A percentile compares a stretch with the other conserved stretches of the same genome.
Evolutionary conservation across 2,888 invertebrate species (phyloP).

Genomic region (Drosophila subsilvestris): DNA sequence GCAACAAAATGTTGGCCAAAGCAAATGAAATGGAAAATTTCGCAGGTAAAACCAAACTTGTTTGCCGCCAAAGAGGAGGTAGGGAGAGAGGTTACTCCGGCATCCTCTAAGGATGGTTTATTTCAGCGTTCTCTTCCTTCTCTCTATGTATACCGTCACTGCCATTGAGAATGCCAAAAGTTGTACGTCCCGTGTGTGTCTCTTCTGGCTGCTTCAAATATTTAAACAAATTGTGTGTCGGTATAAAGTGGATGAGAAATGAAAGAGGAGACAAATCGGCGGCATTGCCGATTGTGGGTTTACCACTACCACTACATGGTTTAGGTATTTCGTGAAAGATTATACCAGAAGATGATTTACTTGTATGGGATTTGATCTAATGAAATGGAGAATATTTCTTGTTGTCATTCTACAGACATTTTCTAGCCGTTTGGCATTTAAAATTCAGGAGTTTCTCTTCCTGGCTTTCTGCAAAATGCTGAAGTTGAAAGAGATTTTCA

Average conservation of each 20-base stretch:
- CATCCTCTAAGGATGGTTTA: neutral
- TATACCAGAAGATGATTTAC: neutral
- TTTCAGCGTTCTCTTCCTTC: neutral
- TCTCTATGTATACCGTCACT: too few relatives aligned
- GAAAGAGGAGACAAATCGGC: slow-evolving; percentile 23
- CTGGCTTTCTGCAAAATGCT: neutral
- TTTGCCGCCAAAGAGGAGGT: neutral
- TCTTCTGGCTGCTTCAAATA: slow-evolving; percentile 15
- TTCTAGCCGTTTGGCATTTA: too few relatives aligned
- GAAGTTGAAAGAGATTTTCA: neutral
- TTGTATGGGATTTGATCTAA: too few relatives aligned
- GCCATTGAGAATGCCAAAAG: slow-evolving; percentile 9
- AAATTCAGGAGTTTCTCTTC: neutral
- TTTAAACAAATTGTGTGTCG: slow-evolving; percentile 54
- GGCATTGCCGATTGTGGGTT: neutral
- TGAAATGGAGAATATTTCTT: too few relatives aligned
- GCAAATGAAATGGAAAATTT: slow-evolving; percentile 34
- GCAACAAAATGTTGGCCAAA: slow-evolving; percentile 25
- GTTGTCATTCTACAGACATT: neutral
- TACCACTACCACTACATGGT: neutral
- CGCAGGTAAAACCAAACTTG: slow-evolving; percentile 12
- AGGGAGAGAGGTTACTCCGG: too few relatives aligned
- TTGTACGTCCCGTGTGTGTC: slow-evolving; percentile 17
- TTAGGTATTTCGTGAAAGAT: neutral
- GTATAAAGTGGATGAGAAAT: slow-evolving; percentile 4